These are phyloP conservation scores for Drosophila arawakana DNA, from an alignment of 1,140 invertebrate species.

Conservation along the genomic window DNA sequence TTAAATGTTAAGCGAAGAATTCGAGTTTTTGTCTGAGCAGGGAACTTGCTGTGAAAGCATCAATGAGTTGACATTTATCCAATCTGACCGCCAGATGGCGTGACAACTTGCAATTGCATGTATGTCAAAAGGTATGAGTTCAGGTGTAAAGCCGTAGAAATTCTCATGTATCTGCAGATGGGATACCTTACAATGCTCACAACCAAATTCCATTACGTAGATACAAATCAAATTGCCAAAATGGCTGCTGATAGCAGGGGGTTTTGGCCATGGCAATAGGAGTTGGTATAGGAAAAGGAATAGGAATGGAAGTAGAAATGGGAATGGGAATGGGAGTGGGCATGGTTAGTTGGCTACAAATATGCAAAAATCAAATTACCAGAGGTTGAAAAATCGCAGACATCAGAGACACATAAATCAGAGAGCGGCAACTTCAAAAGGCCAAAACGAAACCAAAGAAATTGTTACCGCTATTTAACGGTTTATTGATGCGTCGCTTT, in stretches of 20 bases:
- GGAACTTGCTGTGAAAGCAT: background rate
- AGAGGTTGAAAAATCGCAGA: slow-evolving; percentile 74
- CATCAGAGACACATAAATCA: slow-evolving; percentile 78
- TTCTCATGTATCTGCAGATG: slow-evolving; percentile 46
- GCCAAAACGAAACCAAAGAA: slow-evolving; percentile 58
- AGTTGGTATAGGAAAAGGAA: too few relatives aligned
- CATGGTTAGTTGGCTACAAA: slow-evolving; percentile 29
- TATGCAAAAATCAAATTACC: slow-evolving; percentile 79
- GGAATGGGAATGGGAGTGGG: background rate
- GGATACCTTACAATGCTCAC: slow-evolving; percentile 37
- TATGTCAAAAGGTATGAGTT: slow-evolving; percentile 3
- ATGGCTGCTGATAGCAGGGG: slow-evolving; percentile 6
- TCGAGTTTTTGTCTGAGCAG: background rate
- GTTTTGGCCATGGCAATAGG: background rate
- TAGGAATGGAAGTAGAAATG: background rate
- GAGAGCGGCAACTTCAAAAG: slow-evolving; percentile 39
- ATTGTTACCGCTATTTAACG: slow-evolving; percentile 79
- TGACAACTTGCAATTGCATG: slow-evolving; percentile 42
- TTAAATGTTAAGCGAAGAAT: too few relatives aligned
- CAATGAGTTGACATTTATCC: slow-evolving; percentile 5
- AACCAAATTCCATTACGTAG: slow-evolving; percentile 69
- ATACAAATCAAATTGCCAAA: slow-evolving; percentile 76
- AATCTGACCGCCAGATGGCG: slow-evolving; percentile 49
- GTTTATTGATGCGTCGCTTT: slow-evolving; percentile 78
- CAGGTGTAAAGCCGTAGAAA: slow-evolving; percentile 5